Conservation (phyloP, 2,888 invertebrate species). For the Shargacucullia verbasci region DNA sequence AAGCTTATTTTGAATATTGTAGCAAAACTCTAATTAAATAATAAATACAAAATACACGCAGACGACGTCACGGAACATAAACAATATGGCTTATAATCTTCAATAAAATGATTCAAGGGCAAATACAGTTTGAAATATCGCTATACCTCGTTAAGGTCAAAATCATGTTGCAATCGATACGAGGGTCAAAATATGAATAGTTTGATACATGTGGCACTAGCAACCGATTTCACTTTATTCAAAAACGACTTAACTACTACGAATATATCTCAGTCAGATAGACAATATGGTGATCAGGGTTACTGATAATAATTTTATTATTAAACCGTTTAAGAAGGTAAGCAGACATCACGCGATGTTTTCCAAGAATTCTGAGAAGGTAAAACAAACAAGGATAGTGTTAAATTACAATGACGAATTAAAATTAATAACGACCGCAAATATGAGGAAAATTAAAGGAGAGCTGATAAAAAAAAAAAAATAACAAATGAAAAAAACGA, state of each 20-base stretch:
- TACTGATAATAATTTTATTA: constrained; percentile 11
- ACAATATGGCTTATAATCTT: too few relatives aligned
- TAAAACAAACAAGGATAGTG: constrained; percentile 53
- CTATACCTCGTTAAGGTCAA: constrained; percentile 17
- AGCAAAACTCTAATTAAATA: too few relatives aligned
- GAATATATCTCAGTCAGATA: constrained; percentile 9
- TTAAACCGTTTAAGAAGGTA: constrained; percentile 31
- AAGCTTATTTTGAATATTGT: too few relatives aligned
- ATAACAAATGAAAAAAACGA: constrained; percentile 8
- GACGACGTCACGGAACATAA: too few relatives aligned
- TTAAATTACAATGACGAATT: constrained; percentile 45
- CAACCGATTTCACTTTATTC: constrained; percentile 28
- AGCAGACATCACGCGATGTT: constrained; percentile 31
- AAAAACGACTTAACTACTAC: neutral
- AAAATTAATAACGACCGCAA: constrained; percentile 43
- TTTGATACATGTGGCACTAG: constrained; percentile 8
- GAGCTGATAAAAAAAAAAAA: constrained; percentile 16
- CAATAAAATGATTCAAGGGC: neutral
- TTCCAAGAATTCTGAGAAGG: constrained; percentile 35
- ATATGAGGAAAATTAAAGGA: constrained; percentile 34
- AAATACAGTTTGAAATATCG: constrained; percentile 16
- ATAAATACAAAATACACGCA: too few relatives aligned
- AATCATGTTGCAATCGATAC: constrained; percentile 32
- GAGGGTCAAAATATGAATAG: constrained; percentile 33
- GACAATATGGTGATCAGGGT: constrained; percentile 16